Percentiles rank a stretch among this genome's conserved stretches.
Evolutionary conservation across 2,888 invertebrate genomes (phyloP).

Genomic region (Tetanocera ferruginea): DNA sequence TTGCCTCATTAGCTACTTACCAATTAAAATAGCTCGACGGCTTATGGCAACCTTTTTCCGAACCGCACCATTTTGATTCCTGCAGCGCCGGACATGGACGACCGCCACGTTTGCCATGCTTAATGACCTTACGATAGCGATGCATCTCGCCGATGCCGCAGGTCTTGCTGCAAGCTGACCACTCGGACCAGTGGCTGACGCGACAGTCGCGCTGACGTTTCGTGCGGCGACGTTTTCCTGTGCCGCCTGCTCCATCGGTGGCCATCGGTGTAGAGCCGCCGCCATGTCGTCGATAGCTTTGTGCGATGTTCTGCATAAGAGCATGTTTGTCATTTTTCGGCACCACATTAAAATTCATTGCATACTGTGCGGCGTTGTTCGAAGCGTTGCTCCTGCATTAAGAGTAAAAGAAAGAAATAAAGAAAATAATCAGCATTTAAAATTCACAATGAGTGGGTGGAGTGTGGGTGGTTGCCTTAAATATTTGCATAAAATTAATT

Average conservation of each 20-base stretch:
- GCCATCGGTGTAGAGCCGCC: conserved; percentile 54
- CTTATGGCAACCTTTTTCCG: conserved; percentile 77
- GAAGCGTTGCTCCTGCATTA: conserved; percentile 59
- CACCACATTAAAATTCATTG: conserved; percentile 51
- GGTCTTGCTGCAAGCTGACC: conserved; percentile 89
- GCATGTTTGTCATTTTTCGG: conserved; percentile 78
- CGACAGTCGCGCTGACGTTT: conserved; percentile 82
- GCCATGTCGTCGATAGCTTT: conserved; percentile 72
- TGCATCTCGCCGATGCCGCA: conserved; percentile 92
- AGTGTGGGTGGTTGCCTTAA: not conserved
- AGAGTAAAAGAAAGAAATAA: conserved; percentile 12
- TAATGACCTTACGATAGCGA: conserved; percentile 82
- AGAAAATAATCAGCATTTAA: not conserved
- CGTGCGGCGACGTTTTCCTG: conserved; percentile 65
- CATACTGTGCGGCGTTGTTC: conserved; percentile 55
- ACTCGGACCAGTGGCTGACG: conserved; percentile 87
- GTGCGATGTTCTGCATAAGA: conserved; percentile 79
- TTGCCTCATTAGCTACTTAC: conserved; percentile 63
- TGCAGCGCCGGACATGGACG: conserved; percentile 85
- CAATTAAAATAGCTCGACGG: conserved; percentile 75
- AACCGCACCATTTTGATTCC: conserved; percentile 91
- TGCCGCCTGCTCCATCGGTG: conserved; percentile 56
- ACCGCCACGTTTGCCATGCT: conserved; percentile 85
- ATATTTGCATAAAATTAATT: conserved; percentile 42
- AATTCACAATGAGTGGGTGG: not conserved